Evolutionary conservation across 2,888 invertebrate genomes (phyloP).

Genomic region (Oscheius myriophilus): DNA sequence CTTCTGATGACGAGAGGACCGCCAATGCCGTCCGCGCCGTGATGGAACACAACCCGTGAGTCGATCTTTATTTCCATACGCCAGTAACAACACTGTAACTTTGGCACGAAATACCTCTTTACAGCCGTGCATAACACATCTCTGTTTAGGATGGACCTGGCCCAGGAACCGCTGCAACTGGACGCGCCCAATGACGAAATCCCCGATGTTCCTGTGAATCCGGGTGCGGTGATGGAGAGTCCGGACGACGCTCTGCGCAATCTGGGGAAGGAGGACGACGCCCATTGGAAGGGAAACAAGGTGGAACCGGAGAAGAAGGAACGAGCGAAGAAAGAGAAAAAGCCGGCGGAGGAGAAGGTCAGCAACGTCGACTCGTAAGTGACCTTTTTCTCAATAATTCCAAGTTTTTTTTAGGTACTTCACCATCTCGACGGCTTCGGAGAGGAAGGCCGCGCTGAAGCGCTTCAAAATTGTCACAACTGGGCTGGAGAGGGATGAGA

Average conservation of each 20-base stretch:
- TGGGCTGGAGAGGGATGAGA: background rate
- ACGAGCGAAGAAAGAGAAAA: constrained; percentile 31
- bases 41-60: background rate
- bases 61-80: too few species aligned
- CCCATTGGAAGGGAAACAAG: constrained; percentile 32
- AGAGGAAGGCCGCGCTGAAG: constrained; percentile 4
- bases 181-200: constrained; percentile 8
- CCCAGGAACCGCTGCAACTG: too few species aligned
- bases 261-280: constrained; percentile 28
- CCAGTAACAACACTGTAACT: too few species aligned
- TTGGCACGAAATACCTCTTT: too few species aligned
- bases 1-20: background rate
- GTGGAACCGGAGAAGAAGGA: constrained; percentile 22
- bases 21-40: constrained; percentile 2
- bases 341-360: constrained; percentile 5
- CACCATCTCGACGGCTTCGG: background rate
- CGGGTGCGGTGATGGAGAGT: background rate
- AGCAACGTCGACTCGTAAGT: background rate
- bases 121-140: too few species aligned
- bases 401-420: constrained; percentile 17
- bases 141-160: too few species aligned
- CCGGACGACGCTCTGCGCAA: constrained; percentile 7
- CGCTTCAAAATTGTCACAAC: constrained; percentile 10
- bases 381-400: background rate
- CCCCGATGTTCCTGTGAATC: constrained; percentile 23